A percentile compares a stretch with the other conserved stretches of the same genome.
phyloP scores from a whole-genome alignment of 2,797 vertebrate genomes.

The Dicrostonyx torquatus region DNA sequence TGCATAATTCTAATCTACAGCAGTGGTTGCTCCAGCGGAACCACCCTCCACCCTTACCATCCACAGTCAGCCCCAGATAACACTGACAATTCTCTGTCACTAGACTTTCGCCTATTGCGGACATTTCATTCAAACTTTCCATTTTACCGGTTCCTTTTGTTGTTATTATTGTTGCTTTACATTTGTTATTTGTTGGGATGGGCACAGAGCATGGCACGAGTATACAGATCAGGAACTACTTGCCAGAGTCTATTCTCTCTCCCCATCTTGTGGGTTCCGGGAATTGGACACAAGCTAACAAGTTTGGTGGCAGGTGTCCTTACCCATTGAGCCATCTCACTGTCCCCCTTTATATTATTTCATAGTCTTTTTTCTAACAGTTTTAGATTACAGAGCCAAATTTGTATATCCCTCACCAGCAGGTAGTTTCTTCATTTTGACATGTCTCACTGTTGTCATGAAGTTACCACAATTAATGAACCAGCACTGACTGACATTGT shows the following conservation, averaged over 20 bases:
- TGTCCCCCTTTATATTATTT: background rate
- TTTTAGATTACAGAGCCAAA: background rate
- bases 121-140: background rate
- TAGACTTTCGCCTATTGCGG: background rate
- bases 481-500: background rate
- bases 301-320: too few species aligned
- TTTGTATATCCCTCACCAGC: background rate
- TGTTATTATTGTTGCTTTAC: background rate
- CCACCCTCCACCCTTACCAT: background rate
- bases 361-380: background rate
- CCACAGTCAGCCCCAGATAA: background rate
- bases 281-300: background rate
- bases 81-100: background rate
- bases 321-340: background rate
- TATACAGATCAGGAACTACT: background rate
- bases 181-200: too few species aligned
- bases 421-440: background rate
- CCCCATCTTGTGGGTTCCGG: background rate
- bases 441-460: background rate
- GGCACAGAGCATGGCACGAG: background rate
- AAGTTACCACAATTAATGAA: background rate
- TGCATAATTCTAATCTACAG: background rate
- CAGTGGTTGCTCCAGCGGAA: background rate
- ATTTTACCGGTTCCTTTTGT: background rate
- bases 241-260: background rate